Evolutionary conservation across 2,113 vertebrate genomes (phyloP), one percentile per base, ranked within the genome.

Genomic region (Apodemus speciosus): DNA sequence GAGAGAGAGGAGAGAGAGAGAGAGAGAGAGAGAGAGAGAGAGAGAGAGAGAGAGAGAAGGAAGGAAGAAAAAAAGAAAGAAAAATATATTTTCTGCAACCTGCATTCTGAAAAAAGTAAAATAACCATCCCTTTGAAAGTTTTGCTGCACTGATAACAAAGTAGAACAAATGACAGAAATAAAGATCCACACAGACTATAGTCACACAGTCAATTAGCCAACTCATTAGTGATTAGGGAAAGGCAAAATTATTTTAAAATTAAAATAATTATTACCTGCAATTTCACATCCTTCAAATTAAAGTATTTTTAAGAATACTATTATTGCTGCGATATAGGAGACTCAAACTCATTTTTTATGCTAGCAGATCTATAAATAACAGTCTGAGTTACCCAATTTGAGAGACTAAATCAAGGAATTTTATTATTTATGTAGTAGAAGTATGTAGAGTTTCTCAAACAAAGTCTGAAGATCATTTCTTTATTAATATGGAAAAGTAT

Each of bases 221-320:
- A 77, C 27, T 69, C 68, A 88, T 92, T 92, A 92, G 25, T 69
- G 77, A 93, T 93, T 79, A 85, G 32, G 16, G 77, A 94, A 85
- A 89, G 80, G 21, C 30, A 94, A 92, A 68, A 35, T 35, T 35
- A 35, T 35, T 68, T 68, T 68, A 68, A 35, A 35, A 92, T 93
- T 95, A 81, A 91, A 93, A 66, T 49, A 94, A 95, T 79, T 94
- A 93, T 93, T 83, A 79, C 14, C 32, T 80, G 58, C 2, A 92
- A 79, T 90, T 94, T 95, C 71, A 94, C 16, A 92, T 43, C 30
- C 30, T 51, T 89, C 80, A 72, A 56, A 85, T 91, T 86, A 96
- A 88, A 90, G 69, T 11, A 43, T 18, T 76, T 66, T 46, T 35
- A 43, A 85, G 84, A 81, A 66, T 87, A 76, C 6, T 90, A 40